phyloP scores from a whole-genome alignment of 2,113 vertebrate species.

The Esox niger region DNA sequence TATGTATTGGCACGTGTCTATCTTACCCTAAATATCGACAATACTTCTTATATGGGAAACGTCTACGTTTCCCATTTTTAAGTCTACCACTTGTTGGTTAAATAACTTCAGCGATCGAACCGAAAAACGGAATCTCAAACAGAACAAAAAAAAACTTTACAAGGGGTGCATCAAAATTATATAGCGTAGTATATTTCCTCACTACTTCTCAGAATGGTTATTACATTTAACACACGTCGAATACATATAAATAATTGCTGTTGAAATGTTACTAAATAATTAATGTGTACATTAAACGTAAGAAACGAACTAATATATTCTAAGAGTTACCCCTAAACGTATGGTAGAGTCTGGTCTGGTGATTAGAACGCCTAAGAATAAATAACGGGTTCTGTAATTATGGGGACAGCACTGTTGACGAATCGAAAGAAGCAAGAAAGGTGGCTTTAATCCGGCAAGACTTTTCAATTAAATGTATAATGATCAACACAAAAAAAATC shows the following conservation, averaged over 20 bases:
- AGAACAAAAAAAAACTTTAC: too few relatives aligned
- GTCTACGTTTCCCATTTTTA: too few relatives aligned
- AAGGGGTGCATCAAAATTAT: too few relatives aligned
- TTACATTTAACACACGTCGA: background rate
- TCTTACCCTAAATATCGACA: too few relatives aligned
- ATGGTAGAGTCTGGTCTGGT: slow-evolving; percentile 64
- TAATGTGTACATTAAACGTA: background rate
- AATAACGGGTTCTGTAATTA: slow-evolving; percentile 37
- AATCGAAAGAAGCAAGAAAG: slow-evolving; percentile 1
- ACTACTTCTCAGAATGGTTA: too few relatives aligned
- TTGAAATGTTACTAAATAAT: background rate
- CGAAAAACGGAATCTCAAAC: too few relatives aligned
- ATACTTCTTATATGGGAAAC: too few relatives aligned
- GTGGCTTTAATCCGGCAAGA: background rate
- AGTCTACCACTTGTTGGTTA: too few relatives aligned
- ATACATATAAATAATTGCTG: background rate
- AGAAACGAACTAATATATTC: fast-evolving
- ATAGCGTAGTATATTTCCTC: too few relatives aligned
- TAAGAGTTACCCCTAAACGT: slow-evolving; percentile 51
- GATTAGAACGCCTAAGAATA: slow-evolving; percentile 8
- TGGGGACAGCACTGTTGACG: slow-evolving; percentile 3
- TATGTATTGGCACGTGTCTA: too few relatives aligned
- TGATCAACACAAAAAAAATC: background rate
- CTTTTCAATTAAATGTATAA: too few relatives aligned
- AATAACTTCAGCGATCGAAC: too few relatives aligned